Base-by-base conservation (phyloP, 2,113 vertebrate species). In the Sus scrofa region DNA sequence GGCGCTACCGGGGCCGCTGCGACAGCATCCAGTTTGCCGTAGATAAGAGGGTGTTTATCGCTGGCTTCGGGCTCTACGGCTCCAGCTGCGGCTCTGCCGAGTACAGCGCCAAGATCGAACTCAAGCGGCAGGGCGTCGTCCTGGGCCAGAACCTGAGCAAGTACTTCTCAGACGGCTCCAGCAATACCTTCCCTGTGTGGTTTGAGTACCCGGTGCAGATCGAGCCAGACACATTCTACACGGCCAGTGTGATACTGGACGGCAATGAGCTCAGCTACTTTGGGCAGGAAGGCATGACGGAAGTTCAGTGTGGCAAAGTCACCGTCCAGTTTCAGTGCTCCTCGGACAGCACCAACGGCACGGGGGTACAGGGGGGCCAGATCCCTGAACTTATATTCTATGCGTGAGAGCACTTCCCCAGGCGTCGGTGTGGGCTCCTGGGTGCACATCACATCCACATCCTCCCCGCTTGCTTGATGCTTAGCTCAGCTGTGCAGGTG, bases 21-120 rank as follows among this genome's bases (percentile, higher is more conserved):
- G 99, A 99, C 99, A 99, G 99, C 98, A 99, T 99, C 97, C 99
- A 99, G 99, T 99, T 99, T 70, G 99, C 99, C 0, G 99, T 99
- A 2, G 99, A 99, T 94, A 99, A 99, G 96, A 98, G 99, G 70
- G 99, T 99, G 73, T 99, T 99, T 93, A 99, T 99, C 0, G 99
- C 99, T 0, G 99, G 99, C 73, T 99, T 99, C 30, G 99, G 99
- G 32, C 99, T 99, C 4, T 99, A 99, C 0, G 99, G 99, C 73
- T 99, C 99, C 62, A 99, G 99, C 98, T 99, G 99, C 24, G 99
- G 99, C 27, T 99, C 99, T 0, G 99, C 99, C 3, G 99, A 99
- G 92, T 99, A 99, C 98, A 99, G 99, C 2, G 99, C 99, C 96
- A 99, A 99, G 98, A 99, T 99, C 0, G 99, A 99, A 99, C 98